Evolutionary conservation across 2,888 invertebrate species (phyloP).

Genomic region (Baccha elongata): DNA sequence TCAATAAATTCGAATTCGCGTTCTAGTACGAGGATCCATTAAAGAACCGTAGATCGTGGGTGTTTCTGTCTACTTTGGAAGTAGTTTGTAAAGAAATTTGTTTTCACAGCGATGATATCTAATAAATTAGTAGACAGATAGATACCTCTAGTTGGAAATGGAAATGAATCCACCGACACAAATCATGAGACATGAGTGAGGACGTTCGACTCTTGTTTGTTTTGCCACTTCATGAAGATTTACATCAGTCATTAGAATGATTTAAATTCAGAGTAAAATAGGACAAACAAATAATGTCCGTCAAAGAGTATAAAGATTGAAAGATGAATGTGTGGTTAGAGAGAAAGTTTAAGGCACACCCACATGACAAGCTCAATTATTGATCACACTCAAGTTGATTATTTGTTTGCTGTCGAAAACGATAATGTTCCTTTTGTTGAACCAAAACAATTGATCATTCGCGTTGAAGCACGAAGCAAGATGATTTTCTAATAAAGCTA

Average conservation of each 20-base stretch:
- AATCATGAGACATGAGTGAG: not conserved
- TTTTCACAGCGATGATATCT: slow-evolving; percentile 46
- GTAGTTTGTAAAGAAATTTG: slow-evolving; percentile 57
- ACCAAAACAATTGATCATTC: not conserved
- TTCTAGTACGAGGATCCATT: not conserved
- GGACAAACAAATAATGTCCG: slow-evolving; percentile 12
- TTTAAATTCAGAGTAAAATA: slow-evolving; percentile 30
- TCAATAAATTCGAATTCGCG: slow-evolving; percentile 6
- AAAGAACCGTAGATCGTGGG: slow-evolving; percentile 30
- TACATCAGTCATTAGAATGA: slow-evolving; percentile 23
- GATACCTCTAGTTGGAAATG: slow-evolving; percentile 10
- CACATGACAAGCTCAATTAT: slow-evolving; percentile 9
- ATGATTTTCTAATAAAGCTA: too few relatives aligned
- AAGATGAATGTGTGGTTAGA: slow-evolving; percentile 8
- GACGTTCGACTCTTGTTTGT: slow-evolving; percentile 10
- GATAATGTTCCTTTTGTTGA: not conserved
- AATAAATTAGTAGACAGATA: slow-evolving; percentile 35
- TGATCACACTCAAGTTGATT: slow-evolving; percentile 1
- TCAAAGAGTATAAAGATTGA: not conserved
- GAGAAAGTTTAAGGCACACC: slow-evolving; percentile 48
- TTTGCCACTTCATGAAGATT: slow-evolving; percentile 22
- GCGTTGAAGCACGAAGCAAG: not conserved
- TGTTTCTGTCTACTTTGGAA: slow-evolving; percentile 52
- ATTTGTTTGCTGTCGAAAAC: slow-evolving; percentile 10
- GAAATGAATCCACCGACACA: slow-evolving; percentile 19